Base-by-base conservation (phyloP, 1,140 invertebrate species). In the Heliconius hewitsoni region DNA sequence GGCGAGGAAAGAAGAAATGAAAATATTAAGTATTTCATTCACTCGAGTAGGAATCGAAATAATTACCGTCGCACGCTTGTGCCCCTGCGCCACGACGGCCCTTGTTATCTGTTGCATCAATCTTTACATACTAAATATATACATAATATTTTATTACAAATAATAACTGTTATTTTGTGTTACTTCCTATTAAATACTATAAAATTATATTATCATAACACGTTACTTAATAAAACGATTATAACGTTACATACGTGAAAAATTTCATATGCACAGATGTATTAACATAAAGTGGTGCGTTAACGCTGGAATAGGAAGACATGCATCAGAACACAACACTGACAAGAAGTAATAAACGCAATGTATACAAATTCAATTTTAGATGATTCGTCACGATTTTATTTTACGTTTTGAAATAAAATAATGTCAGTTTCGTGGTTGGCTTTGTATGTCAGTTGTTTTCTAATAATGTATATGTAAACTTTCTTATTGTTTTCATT, bases 351-450 rank as follows among this genome's bases (percentile, higher is more conserved):
- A 76, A 74, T 52, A 79, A 85, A 81, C 74, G 73, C 74, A 71
- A 76, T 60, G 70, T 75, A 77, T 74, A 76, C 79, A 73, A 83
- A 84, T 84, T 84, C 79, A 79, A 87, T 86, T 85, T 79, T 66
- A 66, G 46, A 83, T 81, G 79, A 82, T 86, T 85, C 81, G 84
- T 83, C 83, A 86, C 81, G 85, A 82, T 71, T 83, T 79, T 78
- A 79, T 74, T 60, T 60, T 60, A n/a, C 55, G 19, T 60, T n/a
- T 8, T 60, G 0, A 60, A 23, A 23, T 23, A 27, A 23, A 60
- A 60, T 66, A 66, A 66, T 30, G 23, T 27, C 60, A 66, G 9
- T 66, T 66, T 66, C 74, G 77, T 77, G 37, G 78, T 86, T 78
- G 42, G 60, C 70, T 30, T 66, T 66, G 60, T 66, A 66, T 66